phyloP scores from a whole-genome alignment of 1,140 invertebrate species.

The Drosophila biarmipes region DNA sequence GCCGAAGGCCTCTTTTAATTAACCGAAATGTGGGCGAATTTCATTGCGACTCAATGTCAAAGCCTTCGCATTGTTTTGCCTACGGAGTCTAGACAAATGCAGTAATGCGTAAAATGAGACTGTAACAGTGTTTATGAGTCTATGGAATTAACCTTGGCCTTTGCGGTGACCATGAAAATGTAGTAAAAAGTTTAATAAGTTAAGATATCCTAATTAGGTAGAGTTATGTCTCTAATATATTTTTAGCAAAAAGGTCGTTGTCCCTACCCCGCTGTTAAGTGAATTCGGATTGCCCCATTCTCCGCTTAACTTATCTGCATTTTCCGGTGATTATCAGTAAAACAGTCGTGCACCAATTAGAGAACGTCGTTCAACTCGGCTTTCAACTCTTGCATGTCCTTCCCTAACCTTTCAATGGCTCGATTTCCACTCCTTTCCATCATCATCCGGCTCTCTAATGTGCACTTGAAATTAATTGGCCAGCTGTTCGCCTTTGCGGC shows the following conservation, averaged over 20 bases:
- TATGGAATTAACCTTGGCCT: neutral
- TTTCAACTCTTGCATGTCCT: conserved; percentile 1
- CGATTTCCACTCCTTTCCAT: neutral
- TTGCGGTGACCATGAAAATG: neutral
- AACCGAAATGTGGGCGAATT: conserved; percentile 5
- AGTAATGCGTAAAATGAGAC: conserved; percentile 23
- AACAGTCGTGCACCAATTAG: conserved; percentile 19
- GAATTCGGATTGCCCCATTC: neutral
- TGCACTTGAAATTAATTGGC: conserved; percentile 52
- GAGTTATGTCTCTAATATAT: neutral
- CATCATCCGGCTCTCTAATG: conserved; percentile 12
- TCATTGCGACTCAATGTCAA: conserved; percentile 6
- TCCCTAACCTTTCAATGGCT: conserved; percentile 4
- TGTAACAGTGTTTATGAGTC: conserved; percentile 8
- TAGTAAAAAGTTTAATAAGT: neutral
- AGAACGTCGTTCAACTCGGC: neutral
- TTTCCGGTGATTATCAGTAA: neutral
- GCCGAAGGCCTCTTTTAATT: conserved; percentile 14
- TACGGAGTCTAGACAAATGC: conserved; percentile 18
- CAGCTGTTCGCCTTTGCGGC: conserved; percentile 39
- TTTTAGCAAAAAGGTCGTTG: too few species aligned
- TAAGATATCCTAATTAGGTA: neutral
- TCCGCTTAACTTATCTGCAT: neutral
- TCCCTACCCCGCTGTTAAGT: too few species aligned
- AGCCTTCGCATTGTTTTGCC: neutral